phyloP scores from a whole-genome alignment of 2,888 invertebrate species.

The Gisinianus flammeolus region DNA sequence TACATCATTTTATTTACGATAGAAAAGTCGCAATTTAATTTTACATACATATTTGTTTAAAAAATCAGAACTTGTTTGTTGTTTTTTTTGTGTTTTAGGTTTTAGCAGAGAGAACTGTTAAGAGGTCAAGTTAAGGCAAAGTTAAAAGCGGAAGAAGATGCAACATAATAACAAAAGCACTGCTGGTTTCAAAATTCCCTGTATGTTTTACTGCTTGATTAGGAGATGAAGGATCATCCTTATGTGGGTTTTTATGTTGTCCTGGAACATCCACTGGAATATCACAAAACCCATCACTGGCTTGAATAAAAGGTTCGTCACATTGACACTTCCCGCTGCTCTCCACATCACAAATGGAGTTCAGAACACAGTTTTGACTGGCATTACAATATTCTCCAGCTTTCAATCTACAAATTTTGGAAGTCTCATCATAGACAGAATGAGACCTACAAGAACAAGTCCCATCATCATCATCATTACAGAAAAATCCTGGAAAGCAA shows the following conservation, averaged over 20 bases:
- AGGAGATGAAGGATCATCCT: not conserved
- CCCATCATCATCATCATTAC: no score
- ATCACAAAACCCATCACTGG: not conserved
- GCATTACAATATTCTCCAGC: not conserved
- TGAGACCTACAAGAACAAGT: not conserved
- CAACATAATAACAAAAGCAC: not conserved
- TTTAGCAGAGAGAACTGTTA: no score
- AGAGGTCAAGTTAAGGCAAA: no score
- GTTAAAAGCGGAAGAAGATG: not conserved
- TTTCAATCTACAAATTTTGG: slow-evolving; percentile 8
- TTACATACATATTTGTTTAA: no score
- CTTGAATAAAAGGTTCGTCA: not conserved
- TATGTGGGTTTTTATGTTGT: not conserved
- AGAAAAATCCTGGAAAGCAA: slow-evolving; percentile 19
- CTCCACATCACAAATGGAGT: not conserved
- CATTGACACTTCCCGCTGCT: not conserved
- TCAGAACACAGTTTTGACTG: not conserved
- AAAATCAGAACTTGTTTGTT: no score
- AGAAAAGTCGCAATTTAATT: no score
- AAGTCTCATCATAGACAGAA: not conserved
- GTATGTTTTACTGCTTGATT: not conserved
- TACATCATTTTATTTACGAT: no score
- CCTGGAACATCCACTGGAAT: not conserved
- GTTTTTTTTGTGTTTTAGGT: no score
- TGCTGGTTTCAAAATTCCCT: not conserved